Evolutionary conservation across 2,888 invertebrate species (phyloP), one percentile per base, ranked within the genome.

Genomic region (Pandemis corylana): DNA sequence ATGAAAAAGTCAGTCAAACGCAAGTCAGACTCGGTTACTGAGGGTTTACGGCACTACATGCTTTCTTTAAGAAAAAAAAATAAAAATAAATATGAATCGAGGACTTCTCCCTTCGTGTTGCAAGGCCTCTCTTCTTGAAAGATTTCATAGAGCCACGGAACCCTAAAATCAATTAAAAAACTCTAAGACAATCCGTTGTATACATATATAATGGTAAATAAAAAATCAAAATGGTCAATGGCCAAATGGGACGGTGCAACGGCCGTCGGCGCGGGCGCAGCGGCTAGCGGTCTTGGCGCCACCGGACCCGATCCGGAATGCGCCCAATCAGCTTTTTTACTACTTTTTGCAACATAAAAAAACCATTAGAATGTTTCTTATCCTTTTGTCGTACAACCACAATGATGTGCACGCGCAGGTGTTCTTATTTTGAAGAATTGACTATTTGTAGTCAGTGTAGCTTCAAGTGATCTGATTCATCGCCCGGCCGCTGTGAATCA

Each of bases 211-310:
- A 53, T n/a, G 42, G 51, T 36, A 44, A 20, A 42, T 51, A 76
- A 69, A 68, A 51, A n/a, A n/a, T 5, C n/a, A n/a, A n/a, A 51
- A 51, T 51, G 69, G 68, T 64, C 68, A 68, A 64, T 56, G 68
- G 66, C 76, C 70, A 76, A 61, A 61, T 64, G 63, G 67, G 69
- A 56, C 72, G 70, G 64, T 70, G 70, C 72, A 70, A 63, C 67
- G 70, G 59, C 65, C 56, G 56, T 44, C 68, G 51, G 59, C 70
- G 73, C 71, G 61, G 68, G 59, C 68, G 56, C 64, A 51, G 49
- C 66, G 70, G 71, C 73, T 78, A 80, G 78, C 81, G 81, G 79
- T 81, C 76, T 74, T 77, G 80, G 81, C 82, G 82, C 80, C 80
- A 78, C 78, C 81, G 77, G 77, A 77, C 73, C 72, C 75, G 73